A percentile compares a stretch with the other conserved stretches of the same genome.
These are phyloP conservation scores for Halesus radiatus DNA, from an alignment of 1,140 invertebrate species.

Conservation along the genomic window DNA sequence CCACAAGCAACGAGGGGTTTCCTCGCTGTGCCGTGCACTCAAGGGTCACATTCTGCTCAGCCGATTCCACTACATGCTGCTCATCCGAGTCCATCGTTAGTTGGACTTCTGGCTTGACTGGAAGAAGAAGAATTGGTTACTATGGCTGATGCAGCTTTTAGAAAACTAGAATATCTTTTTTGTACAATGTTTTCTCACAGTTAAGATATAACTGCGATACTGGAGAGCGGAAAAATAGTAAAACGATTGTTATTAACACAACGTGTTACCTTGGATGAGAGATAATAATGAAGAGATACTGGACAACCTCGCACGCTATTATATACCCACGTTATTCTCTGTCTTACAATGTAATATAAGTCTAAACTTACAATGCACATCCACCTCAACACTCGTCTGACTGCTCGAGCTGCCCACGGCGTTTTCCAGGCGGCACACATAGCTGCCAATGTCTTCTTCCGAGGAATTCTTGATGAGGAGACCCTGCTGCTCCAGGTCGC, in stretches of 20 bases:
- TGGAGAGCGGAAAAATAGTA: too few species aligned
- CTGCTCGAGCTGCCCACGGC: conserved; percentile 79
- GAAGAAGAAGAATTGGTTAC: conserved; percentile 36
- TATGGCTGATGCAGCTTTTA: too few species aligned
- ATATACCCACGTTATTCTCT: too few species aligned
- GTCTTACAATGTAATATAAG: neutral
- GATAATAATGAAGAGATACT: too few species aligned
- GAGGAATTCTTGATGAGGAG: conserved; percentile 84
- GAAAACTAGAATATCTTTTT: too few species aligned
- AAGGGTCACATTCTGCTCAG: conserved; percentile 84
- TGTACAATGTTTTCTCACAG: too few species aligned
- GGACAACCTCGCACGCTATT: too few species aligned
- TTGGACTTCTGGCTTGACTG: conserved; percentile 83
- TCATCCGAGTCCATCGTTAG: conserved; percentile 80
- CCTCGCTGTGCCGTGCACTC: conserved; percentile 82
- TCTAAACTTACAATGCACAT: conserved; percentile 83
- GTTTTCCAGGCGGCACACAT: conserved; percentile 85
- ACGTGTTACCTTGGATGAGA: too few species aligned
- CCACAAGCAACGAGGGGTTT: conserved; percentile 76
- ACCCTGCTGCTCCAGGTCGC: conserved; percentile 77
- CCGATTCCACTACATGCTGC: conserved; percentile 81
- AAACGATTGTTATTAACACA: too few species aligned
- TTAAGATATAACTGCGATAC: too few species aligned
- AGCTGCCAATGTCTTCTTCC: conserved; percentile 84
- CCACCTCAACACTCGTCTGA: conserved; percentile 77